A percentile compares a stretch with the other conserved stretches of the same genome.
phyloP scores from a whole-genome alignment of 1,140 invertebrate genomes.

The Platorchestia sp. region DNA sequence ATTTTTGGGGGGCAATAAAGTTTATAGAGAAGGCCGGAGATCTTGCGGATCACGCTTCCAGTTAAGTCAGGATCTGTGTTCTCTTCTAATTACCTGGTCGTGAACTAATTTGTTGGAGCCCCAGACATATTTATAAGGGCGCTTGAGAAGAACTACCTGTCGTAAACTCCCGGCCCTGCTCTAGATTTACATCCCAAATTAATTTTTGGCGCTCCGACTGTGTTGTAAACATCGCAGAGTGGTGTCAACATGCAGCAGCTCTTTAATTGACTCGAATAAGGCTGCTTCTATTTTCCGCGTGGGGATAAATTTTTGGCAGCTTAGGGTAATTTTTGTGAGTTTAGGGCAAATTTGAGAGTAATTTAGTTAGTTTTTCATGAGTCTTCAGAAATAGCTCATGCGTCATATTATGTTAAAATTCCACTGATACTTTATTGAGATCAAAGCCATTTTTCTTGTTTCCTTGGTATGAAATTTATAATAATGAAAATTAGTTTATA shows the following conservation, averaged over 20 bases:
- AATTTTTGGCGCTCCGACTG: neutral
- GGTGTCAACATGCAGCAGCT: neutral
- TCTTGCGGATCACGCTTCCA: conserved; percentile 35
- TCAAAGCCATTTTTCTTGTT: too few species aligned
- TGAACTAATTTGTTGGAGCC: conserved; percentile 18
- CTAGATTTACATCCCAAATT: conserved; percentile 9
- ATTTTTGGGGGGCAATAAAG: conserved; percentile 48
- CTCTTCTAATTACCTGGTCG: conserved; percentile 27
- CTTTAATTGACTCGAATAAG: neutral
- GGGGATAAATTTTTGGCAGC: neutral
- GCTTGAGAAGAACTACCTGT: conserved; percentile 22
- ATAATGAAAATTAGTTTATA: too few species aligned
- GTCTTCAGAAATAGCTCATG: neutral
- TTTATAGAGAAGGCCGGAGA: conserved; percentile 31
- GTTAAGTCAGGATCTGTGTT: conserved; percentile 43
- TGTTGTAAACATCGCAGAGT: conserved; percentile 1
- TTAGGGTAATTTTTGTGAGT: neutral
- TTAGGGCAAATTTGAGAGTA: neutral
- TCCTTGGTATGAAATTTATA: too few species aligned
- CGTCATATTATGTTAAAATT: neutral
- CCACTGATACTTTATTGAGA: neutral
- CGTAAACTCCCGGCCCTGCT: conserved; percentile 6
- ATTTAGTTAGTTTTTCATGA: neutral
- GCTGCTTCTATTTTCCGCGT: neutral
- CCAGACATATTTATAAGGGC: conserved; percentile 25